Conservation (phyloP, 64 coral and sea anemone genomes). For the Acropora tenuis region DNA sequence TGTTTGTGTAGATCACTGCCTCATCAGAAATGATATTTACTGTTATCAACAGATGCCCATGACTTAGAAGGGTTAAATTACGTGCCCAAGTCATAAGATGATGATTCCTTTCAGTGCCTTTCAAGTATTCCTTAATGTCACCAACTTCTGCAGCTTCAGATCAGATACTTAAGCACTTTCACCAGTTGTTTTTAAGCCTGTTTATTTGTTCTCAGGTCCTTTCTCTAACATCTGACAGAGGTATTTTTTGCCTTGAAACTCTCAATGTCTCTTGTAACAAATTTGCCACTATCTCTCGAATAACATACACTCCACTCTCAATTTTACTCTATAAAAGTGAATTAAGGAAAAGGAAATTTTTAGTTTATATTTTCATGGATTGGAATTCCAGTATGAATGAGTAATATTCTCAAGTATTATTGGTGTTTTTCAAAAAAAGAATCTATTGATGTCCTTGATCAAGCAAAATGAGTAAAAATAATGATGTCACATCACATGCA, state of each 20-base stretch:
- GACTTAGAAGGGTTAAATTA: constrained; percentile 68
- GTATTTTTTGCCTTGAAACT: constrained; percentile 50
- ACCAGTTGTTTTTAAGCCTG: constrained; percentile 16
- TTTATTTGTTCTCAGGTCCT: constrained; percentile 48
- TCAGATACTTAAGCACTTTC: constrained; percentile 6
- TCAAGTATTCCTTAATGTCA: constrained; percentile 62
- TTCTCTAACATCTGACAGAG: constrained; percentile 51
- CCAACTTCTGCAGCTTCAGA: constrained; percentile 5
- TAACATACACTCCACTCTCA: too few species aligned
- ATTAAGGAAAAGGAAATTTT: too few species aligned
- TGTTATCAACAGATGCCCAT: constrained; percentile 61
- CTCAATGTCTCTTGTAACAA: neutral
- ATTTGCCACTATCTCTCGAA: too few species aligned
- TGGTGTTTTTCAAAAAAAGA: too few species aligned
- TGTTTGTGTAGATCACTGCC: constrained; percentile 58
- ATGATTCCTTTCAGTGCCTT: constrained; percentile 48
- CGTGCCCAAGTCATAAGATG: constrained; percentile 68
- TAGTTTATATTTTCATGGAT: too few species aligned
- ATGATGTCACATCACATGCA: too few species aligned
- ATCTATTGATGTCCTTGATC: too few species aligned
- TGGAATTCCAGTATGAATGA: too few species aligned
- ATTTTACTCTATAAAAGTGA: too few species aligned
- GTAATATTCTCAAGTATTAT: too few species aligned
- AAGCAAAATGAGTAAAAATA: too few species aligned
- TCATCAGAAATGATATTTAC: constrained; percentile 47